Conservation (phyloP, 2,113 vertebrate species). For the Bombycilla garrulus region DNA sequence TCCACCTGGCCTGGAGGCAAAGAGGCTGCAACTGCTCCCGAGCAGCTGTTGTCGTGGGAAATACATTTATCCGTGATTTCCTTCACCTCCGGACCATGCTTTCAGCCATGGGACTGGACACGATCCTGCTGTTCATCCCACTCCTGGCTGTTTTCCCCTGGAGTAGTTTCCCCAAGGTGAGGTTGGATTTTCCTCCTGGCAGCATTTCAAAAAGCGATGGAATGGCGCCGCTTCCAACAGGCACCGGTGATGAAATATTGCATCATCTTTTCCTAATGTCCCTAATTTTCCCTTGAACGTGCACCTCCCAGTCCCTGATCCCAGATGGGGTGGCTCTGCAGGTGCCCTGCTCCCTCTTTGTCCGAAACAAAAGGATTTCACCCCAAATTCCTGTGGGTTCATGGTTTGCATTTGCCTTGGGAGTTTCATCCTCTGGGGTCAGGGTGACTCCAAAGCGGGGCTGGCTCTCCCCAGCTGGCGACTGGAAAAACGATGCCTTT, state of each 20-base stretch:
- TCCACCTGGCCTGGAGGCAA: accelerated
- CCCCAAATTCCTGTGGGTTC: background rate
- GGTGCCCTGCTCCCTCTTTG: background rate
- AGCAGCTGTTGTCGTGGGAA: background rate
- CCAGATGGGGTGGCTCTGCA: background rate
- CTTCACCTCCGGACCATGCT: background rate
- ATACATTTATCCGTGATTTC: background rate
- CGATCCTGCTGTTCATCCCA: accelerated
- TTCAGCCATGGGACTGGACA: background rate
- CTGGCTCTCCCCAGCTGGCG: background rate
- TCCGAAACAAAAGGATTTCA: background rate
- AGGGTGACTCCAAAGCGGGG: background rate
- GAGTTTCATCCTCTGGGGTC: background rate
- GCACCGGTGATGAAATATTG: background rate
- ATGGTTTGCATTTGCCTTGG: accelerated
- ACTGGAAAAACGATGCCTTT: background rate
- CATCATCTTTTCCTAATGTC: background rate
- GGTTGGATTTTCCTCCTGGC: background rate
- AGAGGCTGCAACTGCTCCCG: background rate
- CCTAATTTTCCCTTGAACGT: background rate
- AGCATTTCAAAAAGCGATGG: background rate
- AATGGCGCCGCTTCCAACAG: accelerated
- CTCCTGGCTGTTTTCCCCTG: accelerated
- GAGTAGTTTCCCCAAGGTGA: background rate
- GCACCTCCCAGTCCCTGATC: background rate